Conservation (phyloP, 2,113 vertebrate genomes). For the Hassar affinis region DNA sequence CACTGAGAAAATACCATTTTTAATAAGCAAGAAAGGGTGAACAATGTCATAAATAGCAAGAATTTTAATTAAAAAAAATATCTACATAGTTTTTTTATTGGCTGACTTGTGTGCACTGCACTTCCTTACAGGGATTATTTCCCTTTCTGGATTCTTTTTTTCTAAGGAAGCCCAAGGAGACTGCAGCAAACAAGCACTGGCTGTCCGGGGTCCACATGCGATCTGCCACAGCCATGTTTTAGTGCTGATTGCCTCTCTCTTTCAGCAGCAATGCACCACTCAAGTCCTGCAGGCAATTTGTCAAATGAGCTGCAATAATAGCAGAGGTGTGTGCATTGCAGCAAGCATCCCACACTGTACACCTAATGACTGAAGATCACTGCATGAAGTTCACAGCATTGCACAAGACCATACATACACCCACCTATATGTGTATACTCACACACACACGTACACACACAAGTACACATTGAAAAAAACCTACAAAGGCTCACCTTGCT, state of each 20-base stretch:
- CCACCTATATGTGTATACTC: not conserved
- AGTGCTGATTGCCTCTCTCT: conserved; percentile 65
- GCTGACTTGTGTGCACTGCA: not conserved
- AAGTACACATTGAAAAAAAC: not conserved
- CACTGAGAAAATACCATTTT: not conserved
- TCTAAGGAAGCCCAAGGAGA: conserved; percentile 57
- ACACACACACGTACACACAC: conserved; percentile 16
- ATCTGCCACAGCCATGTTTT: conserved; percentile 64
- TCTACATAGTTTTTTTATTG: not conserved
- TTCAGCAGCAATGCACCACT: conserved; percentile 80
- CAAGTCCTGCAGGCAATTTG: conserved; percentile 75
- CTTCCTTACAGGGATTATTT: conserved; percentile 25
- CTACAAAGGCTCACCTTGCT: conserved; percentile 9
- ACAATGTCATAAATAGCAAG: not conserved
- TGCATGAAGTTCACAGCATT: conserved; percentile 44
- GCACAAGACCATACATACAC: conserved; percentile 31
- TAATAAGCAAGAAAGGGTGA: not conserved
- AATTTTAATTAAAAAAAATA: not conserved
- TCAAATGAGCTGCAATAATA: conserved; percentile 75
- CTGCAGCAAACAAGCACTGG: conserved; percentile 42
- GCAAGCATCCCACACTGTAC: conserved; percentile 59
- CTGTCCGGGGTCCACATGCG: conserved; percentile 60
- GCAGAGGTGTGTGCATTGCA: conserved; percentile 70
- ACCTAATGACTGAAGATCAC: conserved; percentile 62
- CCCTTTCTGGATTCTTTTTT: conserved; percentile 42